Conservation (phyloP, 2,113 vertebrate genomes). For the Clupea harengus region DNA sequence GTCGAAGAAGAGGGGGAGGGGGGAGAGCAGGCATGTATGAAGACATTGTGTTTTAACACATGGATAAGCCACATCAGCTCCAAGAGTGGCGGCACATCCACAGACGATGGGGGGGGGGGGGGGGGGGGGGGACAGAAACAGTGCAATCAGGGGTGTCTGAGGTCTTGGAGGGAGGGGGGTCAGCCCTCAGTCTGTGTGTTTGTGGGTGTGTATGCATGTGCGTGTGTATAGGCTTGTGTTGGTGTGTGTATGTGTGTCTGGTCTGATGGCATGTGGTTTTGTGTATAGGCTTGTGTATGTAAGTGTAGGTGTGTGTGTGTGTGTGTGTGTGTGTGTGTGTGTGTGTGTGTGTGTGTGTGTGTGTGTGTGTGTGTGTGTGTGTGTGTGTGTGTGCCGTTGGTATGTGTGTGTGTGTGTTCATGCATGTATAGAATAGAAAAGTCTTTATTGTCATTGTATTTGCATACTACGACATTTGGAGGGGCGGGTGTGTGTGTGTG, state of each 20-base stretch:
- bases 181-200: background rate
- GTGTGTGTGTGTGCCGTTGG: background rate
- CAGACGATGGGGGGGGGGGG: background rate
- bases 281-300: background rate
- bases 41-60: conserved; percentile 55
- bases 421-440: no score
- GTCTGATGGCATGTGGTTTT: no score
- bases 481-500: background rate
- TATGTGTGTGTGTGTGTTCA: no score
- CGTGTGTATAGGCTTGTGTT: background rate
- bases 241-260: background rate
- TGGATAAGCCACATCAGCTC: conserved; percentile 45
- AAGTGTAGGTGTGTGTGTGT: background rate
- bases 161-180: background rate
- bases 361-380: background rate
- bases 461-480: no score
- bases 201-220: background rate
- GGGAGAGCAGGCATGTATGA: conserved; percentile 35
- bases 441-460: no score
- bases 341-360: background rate
- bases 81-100: conserved; percentile 3
- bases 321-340: background rate
- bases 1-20: background rate
- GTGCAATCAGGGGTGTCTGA: conserved; percentile 38
- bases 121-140: background rate